A percentile compares a stretch with the other conserved stretches of the same genome.
Conservation (phyloP, 1,140 invertebrate species). For the Drepana arcuata region DNA sequence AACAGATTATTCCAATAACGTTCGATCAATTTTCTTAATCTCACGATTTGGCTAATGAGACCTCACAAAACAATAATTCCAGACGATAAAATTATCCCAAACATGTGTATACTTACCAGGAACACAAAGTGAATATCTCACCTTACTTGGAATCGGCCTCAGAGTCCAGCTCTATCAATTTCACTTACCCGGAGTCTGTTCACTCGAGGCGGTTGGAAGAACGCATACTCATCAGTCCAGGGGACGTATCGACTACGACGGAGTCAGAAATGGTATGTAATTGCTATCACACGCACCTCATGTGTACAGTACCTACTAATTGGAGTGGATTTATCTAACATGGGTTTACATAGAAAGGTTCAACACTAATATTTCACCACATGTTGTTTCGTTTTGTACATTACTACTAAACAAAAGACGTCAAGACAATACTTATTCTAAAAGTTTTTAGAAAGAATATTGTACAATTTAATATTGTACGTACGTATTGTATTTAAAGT, state of each 20-base stretch:
- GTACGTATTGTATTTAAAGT: no score
- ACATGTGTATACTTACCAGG: slow-evolving; percentile 22
- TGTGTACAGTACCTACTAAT: slow-evolving; percentile 19
- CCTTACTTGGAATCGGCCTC: slow-evolving; percentile 41
- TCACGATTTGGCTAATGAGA: no score
- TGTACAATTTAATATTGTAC: background rate
- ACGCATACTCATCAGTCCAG: slow-evolving; percentile 18
- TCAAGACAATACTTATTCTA: slow-evolving; percentile 19
- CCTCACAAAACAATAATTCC: no score
- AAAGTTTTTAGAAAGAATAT: background rate
- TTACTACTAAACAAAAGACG: slow-evolving; percentile 32
- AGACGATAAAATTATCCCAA: no score
- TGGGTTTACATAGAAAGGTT: slow-evolving; percentile 31
- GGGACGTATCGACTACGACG: slow-evolving; percentile 32
- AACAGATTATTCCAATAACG: no score
- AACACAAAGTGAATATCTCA: slow-evolving; percentile 49
- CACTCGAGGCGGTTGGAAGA: slow-evolving; percentile 26
- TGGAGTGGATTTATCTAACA: slow-evolving; percentile 34
- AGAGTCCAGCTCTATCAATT: slow-evolving; percentile 33
- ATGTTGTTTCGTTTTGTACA: slow-evolving; percentile 33
- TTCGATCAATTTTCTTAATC: no score
- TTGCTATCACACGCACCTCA: slow-evolving; percentile 18
- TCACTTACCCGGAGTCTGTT: slow-evolving; percentile 12
- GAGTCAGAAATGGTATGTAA: slow-evolving; percentile 47
- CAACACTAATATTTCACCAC: slow-evolving; percentile 21